phyloP scores from a whole-genome alignment of 2,797 vertebrate species.

The Rhinella marina region DNA sequence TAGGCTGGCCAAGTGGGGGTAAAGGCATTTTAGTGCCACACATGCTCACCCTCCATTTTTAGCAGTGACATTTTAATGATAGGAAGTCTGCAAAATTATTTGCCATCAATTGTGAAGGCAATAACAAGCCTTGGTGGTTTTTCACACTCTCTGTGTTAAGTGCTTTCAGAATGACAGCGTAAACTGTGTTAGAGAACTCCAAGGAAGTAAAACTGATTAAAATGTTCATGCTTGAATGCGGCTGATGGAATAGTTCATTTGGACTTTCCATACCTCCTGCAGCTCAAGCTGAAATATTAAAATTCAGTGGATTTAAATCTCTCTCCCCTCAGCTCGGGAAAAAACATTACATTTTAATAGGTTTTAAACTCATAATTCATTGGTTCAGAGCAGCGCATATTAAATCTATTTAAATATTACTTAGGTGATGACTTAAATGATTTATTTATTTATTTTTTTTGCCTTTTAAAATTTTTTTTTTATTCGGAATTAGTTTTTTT shows the following conservation, averaged over 20 bases:
- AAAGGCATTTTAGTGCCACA: slow-evolving; percentile 77
- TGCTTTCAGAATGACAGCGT: slow-evolving; percentile 86
- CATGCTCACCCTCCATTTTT: slow-evolving; percentile 83
- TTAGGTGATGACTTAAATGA: slow-evolving; percentile 79
- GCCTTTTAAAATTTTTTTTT: slow-evolving; percentile 69
- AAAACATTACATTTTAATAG: slow-evolving; percentile 87
- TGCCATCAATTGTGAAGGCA: slow-evolving; percentile 87
- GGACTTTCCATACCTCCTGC: slow-evolving; percentile 86
- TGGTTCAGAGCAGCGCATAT: slow-evolving; percentile 81
- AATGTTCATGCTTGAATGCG: slow-evolving; percentile 87
- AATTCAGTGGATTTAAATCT: slow-evolving; percentile 87
- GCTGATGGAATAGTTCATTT: slow-evolving; percentile 88
- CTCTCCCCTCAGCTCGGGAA: slow-evolving; percentile 80
- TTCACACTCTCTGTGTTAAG: slow-evolving; percentile 87
- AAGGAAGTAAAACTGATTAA: slow-evolving; percentile 89
- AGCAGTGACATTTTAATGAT: slow-evolving; percentile 86
- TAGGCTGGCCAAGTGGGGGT: slow-evolving; percentile 67
- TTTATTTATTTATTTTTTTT: slow-evolving; percentile 64
- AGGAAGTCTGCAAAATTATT: slow-evolving; percentile 85
- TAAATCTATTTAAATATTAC: slow-evolving; percentile 85
- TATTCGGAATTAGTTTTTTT: slow-evolving; percentile 57
- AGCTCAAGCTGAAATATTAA: slow-evolving; percentile 88
- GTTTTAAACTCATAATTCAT: slow-evolving; percentile 87
- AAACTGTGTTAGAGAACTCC: slow-evolving; percentile 87
- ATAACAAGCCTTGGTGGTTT: slow-evolving; percentile 88